Evolutionary conservation across 1,140 invertebrate species (phyloP).

Genomic region (Drosophila sturtevanti): DNA sequence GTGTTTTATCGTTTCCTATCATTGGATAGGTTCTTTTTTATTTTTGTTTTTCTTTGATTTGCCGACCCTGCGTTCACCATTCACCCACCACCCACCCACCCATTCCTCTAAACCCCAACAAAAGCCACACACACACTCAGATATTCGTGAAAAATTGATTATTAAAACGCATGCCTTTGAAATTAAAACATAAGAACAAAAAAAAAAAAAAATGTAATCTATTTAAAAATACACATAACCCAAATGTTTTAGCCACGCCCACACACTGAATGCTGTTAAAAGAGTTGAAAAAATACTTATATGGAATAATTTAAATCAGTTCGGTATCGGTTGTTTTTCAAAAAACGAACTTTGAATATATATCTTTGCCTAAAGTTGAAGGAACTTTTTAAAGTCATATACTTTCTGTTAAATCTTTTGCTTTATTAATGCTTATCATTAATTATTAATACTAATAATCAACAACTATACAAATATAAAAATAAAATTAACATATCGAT

Average conservation of each 20-base stretch:
- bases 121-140: constrained; percentile 12
- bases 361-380: no score
- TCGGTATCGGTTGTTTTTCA: no score
- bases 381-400: no score
- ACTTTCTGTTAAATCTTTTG: no score
- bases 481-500: no score
- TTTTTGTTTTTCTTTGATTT: constrained; percentile 29
- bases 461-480: no score
- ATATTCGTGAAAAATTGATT: constrained; percentile 3
- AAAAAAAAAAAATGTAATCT: constrained; percentile 44
- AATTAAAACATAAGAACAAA: constrained; percentile 27
- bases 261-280: constrained; percentile 49
- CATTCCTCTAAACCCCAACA: background rate
- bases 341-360: no score
- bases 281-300: constrained; percentile 32
- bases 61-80: background rate
- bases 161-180: constrained; percentile 12
- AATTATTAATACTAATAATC: no score
- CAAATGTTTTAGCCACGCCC: background rate
- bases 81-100: background rate
- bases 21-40: constrained; percentile 29
- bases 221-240: background rate
- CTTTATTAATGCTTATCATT: no score
- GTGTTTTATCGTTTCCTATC: constrained; percentile 43
- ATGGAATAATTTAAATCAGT: no score